Evolutionary conservation across 2,888 invertebrate genomes (phyloP).

Genomic region (Phlogophora meticulosa): DNA sequence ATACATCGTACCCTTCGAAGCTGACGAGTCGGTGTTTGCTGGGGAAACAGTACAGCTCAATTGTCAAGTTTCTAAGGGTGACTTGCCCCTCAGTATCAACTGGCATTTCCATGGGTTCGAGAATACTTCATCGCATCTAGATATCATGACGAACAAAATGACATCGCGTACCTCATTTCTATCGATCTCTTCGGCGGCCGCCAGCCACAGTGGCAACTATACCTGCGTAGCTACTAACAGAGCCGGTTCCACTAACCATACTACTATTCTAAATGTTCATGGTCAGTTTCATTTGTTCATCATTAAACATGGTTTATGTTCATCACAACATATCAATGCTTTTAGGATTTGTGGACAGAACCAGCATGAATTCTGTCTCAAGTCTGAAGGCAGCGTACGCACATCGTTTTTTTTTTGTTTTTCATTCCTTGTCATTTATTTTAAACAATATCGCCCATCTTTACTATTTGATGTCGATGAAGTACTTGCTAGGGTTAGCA

Average conservation of each 20-base stretch:
- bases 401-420: conserved; percentile 70
- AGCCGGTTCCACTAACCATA: conserved; percentile 93
- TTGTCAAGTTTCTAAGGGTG: conserved; percentile 94
- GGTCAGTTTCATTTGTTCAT: conserved; percentile 86
- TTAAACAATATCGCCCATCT: conserved; percentile 25
- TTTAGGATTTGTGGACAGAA: conserved; percentile 77
- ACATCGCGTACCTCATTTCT: conserved; percentile 93
- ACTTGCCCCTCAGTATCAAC: conserved; percentile 93
- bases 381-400: conserved; percentile 77
- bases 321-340: conserved; percentile 74
- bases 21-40: conserved; percentile 93
- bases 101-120: conserved; percentile 94
- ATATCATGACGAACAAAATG: conserved; percentile 92
- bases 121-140: conserved; percentile 90
- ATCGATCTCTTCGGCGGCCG: conserved; percentile 93
- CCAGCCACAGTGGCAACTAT: conserved; percentile 94
- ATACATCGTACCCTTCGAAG: conserved; percentile 92
- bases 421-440: conserved; percentile 59
- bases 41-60: conserved; percentile 93
- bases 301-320: conserved; percentile 65
- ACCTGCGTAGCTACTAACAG: conserved; percentile 94
- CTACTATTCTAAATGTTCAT: conserved; percentile 92
- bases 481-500: conserved; percentile 9
- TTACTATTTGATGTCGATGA: neutral
- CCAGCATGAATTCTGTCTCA: conserved; percentile 84